Evolutionary conservation across 2,888 invertebrate genomes (phyloP), one percentile per base, ranked within the genome.

Genomic region (Chrysolina haemoptera): DNA sequence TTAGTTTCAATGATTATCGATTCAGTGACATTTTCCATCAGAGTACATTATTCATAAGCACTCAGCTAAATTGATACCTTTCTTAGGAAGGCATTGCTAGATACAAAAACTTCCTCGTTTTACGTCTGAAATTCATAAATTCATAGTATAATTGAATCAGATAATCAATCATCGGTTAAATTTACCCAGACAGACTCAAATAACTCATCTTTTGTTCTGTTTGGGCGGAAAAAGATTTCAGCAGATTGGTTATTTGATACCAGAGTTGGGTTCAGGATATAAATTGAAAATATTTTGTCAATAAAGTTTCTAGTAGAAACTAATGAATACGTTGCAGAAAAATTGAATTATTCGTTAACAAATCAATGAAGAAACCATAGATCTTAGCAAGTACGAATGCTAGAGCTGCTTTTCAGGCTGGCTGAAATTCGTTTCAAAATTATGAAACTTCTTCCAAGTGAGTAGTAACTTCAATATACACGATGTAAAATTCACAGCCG

Each of bases 61-160:
- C 63, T 70, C 62, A 35, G 20, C 40, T 50, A 62, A 50, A 70
- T 63, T 63, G 40, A 70, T 70, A 14, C 35, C 63, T 63, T 63
- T 18, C 20, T 40, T n/a, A 41, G 48, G 62, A 62, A 50, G 35
- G 40, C 48, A 63, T 63, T 63, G 50, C 41, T 70, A 59, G 35
- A 59, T 35, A 59, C 59, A 59, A 59, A 59, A 59, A 59, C 59
- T 59, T 59, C 10, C 27, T 27, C 10, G 59, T 59, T 59, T n/a
- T 8, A n/a, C 59, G 35, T 14, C 35, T 35, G 35, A 6, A n/a
- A 59, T 59, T 59, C 59, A 59, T 27, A 27, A 27, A 59, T 27
- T 59, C 27, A 55, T 11, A 14, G 59, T 35, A 59, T 35, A 59
- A 59, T n/a, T 59, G 59, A 59, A 27, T 59, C 14, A 35, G 27